These are phyloP conservation scores for Agelas oroides DNA, from an alignment of 37 sponge, comb jelly and placozoan genomes.

Conservation along the genomic window DNA sequence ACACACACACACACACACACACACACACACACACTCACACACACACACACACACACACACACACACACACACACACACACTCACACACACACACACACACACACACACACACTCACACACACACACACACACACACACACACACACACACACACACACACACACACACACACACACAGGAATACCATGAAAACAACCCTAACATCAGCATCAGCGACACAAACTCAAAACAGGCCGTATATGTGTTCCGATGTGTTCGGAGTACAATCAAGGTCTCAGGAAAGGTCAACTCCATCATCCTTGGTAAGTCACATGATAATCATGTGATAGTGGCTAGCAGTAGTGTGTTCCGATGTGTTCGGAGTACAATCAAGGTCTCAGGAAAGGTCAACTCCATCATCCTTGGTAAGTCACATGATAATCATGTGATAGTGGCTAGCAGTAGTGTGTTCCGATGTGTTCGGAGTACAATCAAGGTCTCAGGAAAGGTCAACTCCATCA, in stretches of 20 bases:
- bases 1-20: constrained; percentile 6
- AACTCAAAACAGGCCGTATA: constrained; percentile 81
- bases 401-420: constrained; percentile 71
- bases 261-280: constrained; percentile 82
- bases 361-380: constrained; percentile 80
- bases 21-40: no score
- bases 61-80: no score
- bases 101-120: no score
- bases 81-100: no score
- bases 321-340: not conserved
- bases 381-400: constrained; percentile 84
- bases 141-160: constrained; percentile 9
- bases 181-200: constrained; percentile 74
- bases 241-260: constrained; percentile 83
- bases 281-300: constrained; percentile 85
- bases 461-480: constrained; percentile 81
- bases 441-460: constrained; percentile 76
- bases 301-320: constrained; percentile 59
- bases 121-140: no score
- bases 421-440: not conserved
- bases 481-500: constrained; percentile 85
- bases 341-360: constrained; percentile 81
- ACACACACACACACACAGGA: constrained; percentile 61
- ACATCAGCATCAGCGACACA: constrained; percentile 69
- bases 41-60: no score